phyloP scores from a whole-genome alignment of 2,888 invertebrate genomes.

The Tipula vernalis region DNA sequence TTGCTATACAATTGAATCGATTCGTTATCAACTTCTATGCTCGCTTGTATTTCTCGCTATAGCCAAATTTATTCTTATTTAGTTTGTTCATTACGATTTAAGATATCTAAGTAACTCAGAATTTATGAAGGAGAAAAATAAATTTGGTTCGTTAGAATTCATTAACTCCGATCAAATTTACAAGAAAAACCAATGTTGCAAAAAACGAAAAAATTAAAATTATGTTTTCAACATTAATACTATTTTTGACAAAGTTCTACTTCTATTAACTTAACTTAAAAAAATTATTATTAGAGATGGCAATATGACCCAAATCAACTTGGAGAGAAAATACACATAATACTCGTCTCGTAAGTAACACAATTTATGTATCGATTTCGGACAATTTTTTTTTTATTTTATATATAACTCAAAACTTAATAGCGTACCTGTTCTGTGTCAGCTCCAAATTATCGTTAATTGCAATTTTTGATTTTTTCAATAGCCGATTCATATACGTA shows the following conservation, averaged over 20 bases:
- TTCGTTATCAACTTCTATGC: too few species aligned
- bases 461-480: constrained; percentile 68
- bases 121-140: too few species aligned
- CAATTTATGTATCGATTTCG: too few species aligned
- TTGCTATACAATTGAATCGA: too few species aligned
- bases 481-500: constrained; percentile 66
- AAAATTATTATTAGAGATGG: not conserved
- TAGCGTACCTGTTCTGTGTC: constrained; percentile 48
- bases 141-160: too few species aligned
- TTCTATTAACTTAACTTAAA: not conserved
- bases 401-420: not conserved
- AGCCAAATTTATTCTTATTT: too few species aligned
- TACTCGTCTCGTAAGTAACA: too few species aligned
- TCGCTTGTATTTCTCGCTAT: too few species aligned
- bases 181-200: not conserved
- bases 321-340: not conserved
- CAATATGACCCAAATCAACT: not conserved
- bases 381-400: too few species aligned
- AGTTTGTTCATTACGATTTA: too few species aligned
- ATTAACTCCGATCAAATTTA: not conserved
- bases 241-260: not conserved
- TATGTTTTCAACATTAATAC: not conserved
- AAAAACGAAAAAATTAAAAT: not conserved
- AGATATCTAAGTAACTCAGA: too few species aligned
- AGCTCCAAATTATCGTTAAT: constrained; percentile 65